Base-by-base conservation (phyloP, 1,140 invertebrate species). In the Monochamus saltuarius region DNA sequence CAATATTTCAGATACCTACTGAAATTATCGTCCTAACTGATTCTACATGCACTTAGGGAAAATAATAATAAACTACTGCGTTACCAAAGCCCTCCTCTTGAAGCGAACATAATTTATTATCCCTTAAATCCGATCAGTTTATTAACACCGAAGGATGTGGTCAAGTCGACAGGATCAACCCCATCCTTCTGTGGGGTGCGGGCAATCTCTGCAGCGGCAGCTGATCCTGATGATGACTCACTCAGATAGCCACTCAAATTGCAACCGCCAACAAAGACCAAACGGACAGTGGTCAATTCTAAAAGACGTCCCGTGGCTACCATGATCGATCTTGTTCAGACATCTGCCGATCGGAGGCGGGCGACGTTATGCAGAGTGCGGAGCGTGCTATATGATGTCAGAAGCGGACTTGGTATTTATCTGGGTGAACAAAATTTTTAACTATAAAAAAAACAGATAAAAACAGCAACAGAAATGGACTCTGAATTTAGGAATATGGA, bases 191-290 rank as follows among this genome's bases (percentile, higher is more conserved):
- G 47, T n/a, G 7, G 22, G 45, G 13, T 19, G 39, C 45, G 57
- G 57, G 49, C 36, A 35, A 16, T 4, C 37, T 17, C 38, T 40
- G 29, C 51, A 49, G 39, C 50, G 50, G 64, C 64, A 66, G 64
- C 64, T 66, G 64, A 66, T 58, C 47, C 45, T 62, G 61, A 67
- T 29, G 22, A 29, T 67, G 65, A 67, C 62, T 67, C 65, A 67
- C 38, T 67, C 53, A 59, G 43, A 53, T 66, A 59, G 39, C 59
- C 50, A 39, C 50, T 53, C 39, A 51, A 58, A 54, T 62, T 62
- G 61, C 56, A 49, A 62, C 50, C 61, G 47, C 56, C 46, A 61
- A 61, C 59, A 61, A 62, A 62, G 52, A 50, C 54, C 43, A 37
- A 57, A 54, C 37, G 39, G 37, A 13, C 39, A 52, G 49, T 36